These are phyloP conservation scores for Cromileptes altivelis DNA, from an alignment of 2,113 vertebrate genomes.

Conservation along the genomic window DNA sequence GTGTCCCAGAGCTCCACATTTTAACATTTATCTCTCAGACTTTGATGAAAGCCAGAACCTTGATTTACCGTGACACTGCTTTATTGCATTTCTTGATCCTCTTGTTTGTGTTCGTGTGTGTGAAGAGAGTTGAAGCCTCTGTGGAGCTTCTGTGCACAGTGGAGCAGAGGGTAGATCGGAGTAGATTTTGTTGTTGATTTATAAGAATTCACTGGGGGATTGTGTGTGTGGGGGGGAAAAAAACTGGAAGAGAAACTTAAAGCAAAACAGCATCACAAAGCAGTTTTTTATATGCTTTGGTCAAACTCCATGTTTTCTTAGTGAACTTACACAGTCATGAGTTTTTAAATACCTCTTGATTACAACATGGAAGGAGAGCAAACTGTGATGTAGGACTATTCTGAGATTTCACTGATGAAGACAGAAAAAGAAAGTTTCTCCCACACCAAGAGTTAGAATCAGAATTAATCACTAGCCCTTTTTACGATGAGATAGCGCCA, in stretches of 20 bases:
- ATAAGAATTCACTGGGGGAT: not conserved
- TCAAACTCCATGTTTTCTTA: not conserved
- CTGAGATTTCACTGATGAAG: not conserved
- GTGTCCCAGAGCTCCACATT: slow-evolving; percentile 31
- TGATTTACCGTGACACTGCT: not conserved
- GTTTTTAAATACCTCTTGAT: not conserved
- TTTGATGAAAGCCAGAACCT: slow-evolving; percentile 29
- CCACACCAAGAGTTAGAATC: not conserved
- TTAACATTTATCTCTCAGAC: slow-evolving; percentile 18
- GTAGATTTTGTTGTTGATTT: not conserved
- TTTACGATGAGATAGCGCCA: too few species aligned
- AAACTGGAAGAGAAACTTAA: not conserved
- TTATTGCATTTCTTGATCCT: slow-evolving; percentile 16
- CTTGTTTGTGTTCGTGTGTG: slow-evolving; percentile 4
- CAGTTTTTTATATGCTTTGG: not conserved
- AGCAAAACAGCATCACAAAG: not conserved
- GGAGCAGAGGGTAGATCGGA: not conserved
- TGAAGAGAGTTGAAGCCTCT: slow-evolving; percentile 1
- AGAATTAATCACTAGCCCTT: too few species aligned
- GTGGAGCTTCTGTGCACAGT: not conserved
- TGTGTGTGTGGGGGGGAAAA: not conserved
- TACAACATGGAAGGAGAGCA: not conserved
- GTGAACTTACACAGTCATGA: not conserved
- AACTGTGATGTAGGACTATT: too few species aligned
- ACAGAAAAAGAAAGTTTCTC: not conserved